A percentile compares a stretch with the other conserved stretches of the same genome.
Evolutionary conservation across 2,888 invertebrate species (phyloP).

Genomic region (Aradus depressus): DNA sequence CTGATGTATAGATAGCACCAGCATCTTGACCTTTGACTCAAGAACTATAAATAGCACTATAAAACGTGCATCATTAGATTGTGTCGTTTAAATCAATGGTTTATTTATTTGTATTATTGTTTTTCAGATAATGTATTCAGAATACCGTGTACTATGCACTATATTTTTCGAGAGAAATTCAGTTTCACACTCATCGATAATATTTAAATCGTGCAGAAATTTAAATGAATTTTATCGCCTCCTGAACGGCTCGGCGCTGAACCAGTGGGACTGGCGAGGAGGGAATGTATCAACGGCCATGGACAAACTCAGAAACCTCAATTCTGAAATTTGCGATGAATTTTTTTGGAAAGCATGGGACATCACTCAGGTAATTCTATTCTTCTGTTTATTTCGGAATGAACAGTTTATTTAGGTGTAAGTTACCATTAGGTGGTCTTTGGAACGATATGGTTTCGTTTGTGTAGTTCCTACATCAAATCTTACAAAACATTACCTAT

Average conservation of each 20-base stretch:
- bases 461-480: too few species aligned
- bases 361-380: slow-evolving; percentile 18
- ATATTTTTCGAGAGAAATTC: slow-evolving; percentile 21
- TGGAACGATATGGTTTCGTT: too few species aligned
- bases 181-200: slow-evolving; percentile 19
- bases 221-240: slow-evolving; percentile 24
- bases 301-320: slow-evolving; percentile 20
- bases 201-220: slow-evolving; percentile 21
- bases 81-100: neutral
- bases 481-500: too few species aligned
- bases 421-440: neutral
- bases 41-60: too few species aligned
- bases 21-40: too few species aligned
- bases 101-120: neutral
- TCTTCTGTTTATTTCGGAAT: neutral
- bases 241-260: slow-evolving; percentile 7
- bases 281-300: slow-evolving; percentile 22
- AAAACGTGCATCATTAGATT: too few species aligned
- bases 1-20: too few species aligned
- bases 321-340: slow-evolving; percentile 20
- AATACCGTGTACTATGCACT: slow-evolving; percentile 23
- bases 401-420: neutral
- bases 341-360: slow-evolving; percentile 25
- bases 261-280: slow-evolving; percentile 16
- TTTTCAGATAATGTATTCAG: slow-evolving; percentile 22